phyloP scores from a whole-genome alignment of 2,113 vertebrate species.

The Forbesichthys agassizii region DNA sequence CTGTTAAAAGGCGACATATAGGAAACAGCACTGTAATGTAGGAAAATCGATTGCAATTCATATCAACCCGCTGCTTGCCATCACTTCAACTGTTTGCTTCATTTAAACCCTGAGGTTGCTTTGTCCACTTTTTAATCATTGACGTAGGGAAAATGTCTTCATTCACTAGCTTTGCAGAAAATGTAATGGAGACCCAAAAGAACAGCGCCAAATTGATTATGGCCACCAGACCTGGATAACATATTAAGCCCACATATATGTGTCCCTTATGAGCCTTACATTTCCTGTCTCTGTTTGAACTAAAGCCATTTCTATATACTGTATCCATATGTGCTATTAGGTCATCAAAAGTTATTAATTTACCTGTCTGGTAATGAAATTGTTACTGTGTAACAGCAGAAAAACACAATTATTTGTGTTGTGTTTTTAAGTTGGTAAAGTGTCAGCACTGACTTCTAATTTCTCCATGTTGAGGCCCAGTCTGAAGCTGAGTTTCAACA shows the following conservation, averaged over 20 bases:
- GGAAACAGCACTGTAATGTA: constrained; percentile 12
- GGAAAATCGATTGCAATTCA: constrained; percentile 11
- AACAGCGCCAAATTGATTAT: constrained; percentile 53
- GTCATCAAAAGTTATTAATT: constrained; percentile 48
- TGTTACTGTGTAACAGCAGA: background rate
- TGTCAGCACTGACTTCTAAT: constrained; percentile 17
- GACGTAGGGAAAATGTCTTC: constrained; percentile 54
- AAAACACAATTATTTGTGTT: background rate
- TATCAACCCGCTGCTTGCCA: constrained; percentile 14
- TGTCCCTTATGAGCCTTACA: constrained; percentile 42
- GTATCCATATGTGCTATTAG: constrained; percentile 49
- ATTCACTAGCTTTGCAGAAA: constrained; percentile 39
- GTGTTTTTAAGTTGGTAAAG: background rate
- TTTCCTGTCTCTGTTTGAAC: constrained; percentile 52
- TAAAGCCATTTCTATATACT: constrained; percentile 44
- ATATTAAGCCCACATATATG: constrained; percentile 60
- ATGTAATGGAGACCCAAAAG: constrained; percentile 51
- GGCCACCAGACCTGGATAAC: constrained; percentile 64
- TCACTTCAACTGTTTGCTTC: constrained; percentile 30
- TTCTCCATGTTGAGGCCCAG: constrained; percentile 31
- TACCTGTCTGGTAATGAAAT: constrained; percentile 31
- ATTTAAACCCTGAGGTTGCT: constrained; percentile 33
- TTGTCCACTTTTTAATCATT: constrained; percentile 33
- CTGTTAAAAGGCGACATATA: constrained; percentile 15
- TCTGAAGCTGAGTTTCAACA: constrained; percentile 20